phyloP scores from a whole-genome alignment of 2,888 invertebrate genomes.

The Drosophila robusta region DNA sequence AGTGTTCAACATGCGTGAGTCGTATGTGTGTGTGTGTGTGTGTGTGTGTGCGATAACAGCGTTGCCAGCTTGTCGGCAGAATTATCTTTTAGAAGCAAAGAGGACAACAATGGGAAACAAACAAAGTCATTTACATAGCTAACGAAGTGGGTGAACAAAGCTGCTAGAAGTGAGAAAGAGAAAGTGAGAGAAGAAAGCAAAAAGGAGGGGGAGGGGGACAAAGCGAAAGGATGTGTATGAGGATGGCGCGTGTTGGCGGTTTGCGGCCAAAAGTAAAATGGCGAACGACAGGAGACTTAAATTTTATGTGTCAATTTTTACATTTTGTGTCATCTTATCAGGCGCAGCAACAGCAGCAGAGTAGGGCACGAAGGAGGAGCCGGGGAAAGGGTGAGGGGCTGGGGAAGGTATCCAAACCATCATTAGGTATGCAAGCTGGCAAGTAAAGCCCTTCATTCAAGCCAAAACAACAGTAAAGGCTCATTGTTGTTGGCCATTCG shows the following conservation, averaged over 20 bases:
- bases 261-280: conserved; percentile 67
- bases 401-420: conserved; percentile 7
- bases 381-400: background rate
- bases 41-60: conserved; percentile 50
- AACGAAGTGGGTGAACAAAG: conserved; percentile 75
- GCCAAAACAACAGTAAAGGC: conserved; percentile 20
- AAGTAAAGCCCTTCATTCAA: conserved; percentile 49
- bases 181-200: background rate
- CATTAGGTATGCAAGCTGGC: conserved; percentile 62
- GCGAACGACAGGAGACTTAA: conserved; percentile 54
- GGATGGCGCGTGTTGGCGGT: conserved; percentile 66
- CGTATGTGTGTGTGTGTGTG: conserved; percentile 27
- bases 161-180: conserved; percentile 2
- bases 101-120: conserved; percentile 62
- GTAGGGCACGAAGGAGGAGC: background rate
- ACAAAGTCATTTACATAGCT: conserved; percentile 80
- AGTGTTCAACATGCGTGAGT: conserved; percentile 71
- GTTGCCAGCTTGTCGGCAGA: conserved; percentile 75
- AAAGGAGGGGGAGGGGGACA: conserved; percentile 1
- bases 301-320: conserved; percentile 73
- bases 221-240: conserved; percentile 17
- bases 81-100: conserved; percentile 50
- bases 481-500: conserved; percentile 48
- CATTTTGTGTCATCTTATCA: conserved; percentile 62
- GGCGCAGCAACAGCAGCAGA: conserved; percentile 9